A percentile compares a stretch with the other conserved stretches of the same genome.
These are phyloP conservation scores for Callaeas wilsoni DNA, from an alignment of 2,113 vertebrate species.

Conservation along the genomic window DNA sequence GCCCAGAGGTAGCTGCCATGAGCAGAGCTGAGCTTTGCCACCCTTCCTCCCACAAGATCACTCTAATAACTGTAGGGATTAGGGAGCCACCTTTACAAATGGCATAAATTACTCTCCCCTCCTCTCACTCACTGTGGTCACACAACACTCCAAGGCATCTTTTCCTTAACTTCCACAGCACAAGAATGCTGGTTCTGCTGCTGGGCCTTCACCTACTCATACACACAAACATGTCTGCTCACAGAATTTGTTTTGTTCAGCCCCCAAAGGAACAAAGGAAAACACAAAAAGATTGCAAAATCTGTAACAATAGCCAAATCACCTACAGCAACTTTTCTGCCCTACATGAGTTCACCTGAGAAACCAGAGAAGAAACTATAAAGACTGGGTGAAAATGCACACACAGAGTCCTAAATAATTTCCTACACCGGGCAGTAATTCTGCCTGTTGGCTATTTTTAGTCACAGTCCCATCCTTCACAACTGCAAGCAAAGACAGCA, in stretches of 20 bases:
- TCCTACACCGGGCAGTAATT: not conserved
- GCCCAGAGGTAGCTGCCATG: not conserved
- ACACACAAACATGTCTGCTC: accelerated
- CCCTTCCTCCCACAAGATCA: too few relatives aligned
- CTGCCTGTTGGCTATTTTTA: not conserved
- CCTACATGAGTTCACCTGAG: not conserved
- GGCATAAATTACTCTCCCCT: not conserved
- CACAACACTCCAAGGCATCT: not conserved
- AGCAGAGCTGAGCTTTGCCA: not conserved
- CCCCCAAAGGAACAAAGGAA: not conserved
- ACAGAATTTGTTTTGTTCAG: not conserved
- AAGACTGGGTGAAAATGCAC: not conserved
- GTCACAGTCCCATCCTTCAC: not conserved
- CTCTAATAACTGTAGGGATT: not conserved
- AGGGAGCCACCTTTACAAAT: not conserved
- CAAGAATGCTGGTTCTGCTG: not conserved
- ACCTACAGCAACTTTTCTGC: not conserved
- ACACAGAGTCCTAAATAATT: not conserved
- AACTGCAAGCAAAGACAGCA: not conserved
- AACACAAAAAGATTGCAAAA: not conserved
- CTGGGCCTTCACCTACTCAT: not conserved
- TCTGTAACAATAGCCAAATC: not conserved
- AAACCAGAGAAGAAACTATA: not conserved
- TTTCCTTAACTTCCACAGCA: not conserved
- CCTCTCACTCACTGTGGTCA: not conserved